These are phyloP conservation scores for Watsonalla binaria DNA, from an alignment of 2,888 invertebrate genomes.

Conservation along the genomic window DNA sequence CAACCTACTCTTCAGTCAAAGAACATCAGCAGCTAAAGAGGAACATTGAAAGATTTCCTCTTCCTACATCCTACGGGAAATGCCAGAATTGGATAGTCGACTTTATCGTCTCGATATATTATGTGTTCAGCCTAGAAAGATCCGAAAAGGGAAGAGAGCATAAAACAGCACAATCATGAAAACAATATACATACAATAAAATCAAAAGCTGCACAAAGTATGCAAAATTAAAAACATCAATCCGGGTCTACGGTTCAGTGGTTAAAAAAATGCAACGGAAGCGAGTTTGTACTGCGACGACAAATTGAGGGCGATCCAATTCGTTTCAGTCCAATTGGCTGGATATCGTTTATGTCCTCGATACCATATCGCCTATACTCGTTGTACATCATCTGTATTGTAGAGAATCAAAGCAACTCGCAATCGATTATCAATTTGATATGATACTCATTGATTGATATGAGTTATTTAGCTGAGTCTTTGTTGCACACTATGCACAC, in stretches of 20 bases:
- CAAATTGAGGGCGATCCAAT: conserved; percentile 76
- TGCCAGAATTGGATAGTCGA: no score
- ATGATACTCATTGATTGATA: conserved; percentile 16
- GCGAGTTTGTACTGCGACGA: conserved; percentile 53
- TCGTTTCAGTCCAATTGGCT: conserved; percentile 77
- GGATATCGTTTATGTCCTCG: conserved; percentile 71
- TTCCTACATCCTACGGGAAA: no score
- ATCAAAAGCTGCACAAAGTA: conserved; percentile 11
- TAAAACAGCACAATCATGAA: no score
- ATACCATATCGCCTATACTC: conserved; percentile 49
- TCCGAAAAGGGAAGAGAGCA: no score
- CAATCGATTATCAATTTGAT: conserved; percentile 47
- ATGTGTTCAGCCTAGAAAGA: no score
- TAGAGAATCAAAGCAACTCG: conserved; percentile 50
- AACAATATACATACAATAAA: no score
- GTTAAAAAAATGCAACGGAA: conserved; percentile 68
- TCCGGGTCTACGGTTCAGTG: conserved; percentile 31
- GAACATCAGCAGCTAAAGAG: no score
- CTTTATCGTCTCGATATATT: no score
- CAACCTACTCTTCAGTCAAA: no score
- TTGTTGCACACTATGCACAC: no score
- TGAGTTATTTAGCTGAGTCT: conserved; percentile 2
- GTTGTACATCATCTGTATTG: conserved; percentile 41
- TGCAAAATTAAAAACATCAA: conserved; percentile 36
- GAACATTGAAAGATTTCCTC: no score